Conservation (phyloP, 2,113 vertebrate species). For the Camelus dromedarius region DNA sequence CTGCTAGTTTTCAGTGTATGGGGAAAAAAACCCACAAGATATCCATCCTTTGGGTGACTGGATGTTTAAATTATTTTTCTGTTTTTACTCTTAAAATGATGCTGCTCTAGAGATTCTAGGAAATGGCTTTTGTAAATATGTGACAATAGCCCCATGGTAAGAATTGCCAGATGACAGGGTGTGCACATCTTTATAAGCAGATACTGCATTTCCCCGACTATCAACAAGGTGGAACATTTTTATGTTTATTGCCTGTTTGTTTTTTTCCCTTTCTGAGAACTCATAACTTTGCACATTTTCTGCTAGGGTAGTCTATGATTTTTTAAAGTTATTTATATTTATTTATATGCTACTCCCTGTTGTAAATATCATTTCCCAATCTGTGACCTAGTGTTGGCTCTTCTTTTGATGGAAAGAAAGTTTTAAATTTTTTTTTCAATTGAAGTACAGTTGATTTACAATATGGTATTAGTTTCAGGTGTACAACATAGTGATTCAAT, state of each 20-base stretch:
- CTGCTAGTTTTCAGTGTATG: not conserved
- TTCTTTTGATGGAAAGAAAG: not conserved
- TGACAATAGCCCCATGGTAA: not conserved
- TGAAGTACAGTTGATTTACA: not conserved
- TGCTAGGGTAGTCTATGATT: not conserved
- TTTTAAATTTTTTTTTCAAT: not conserved
- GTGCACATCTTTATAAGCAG: not conserved
- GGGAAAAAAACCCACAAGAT: not conserved
- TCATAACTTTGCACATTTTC: not conserved
- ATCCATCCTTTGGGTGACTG: not conserved
- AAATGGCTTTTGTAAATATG: not conserved
- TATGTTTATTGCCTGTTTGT: not conserved
- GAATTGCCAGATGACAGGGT: not conserved
- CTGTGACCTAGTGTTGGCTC: not conserved
- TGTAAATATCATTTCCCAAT: not conserved
- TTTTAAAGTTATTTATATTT: not conserved
- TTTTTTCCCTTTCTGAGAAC: not conserved
- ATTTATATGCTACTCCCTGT: not conserved
- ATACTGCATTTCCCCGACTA: not conserved
- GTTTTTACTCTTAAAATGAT: not conserved
- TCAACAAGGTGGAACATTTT: not conserved
- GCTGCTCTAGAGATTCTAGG: not conserved
- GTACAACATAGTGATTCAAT: not conserved
- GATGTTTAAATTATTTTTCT: not conserved
- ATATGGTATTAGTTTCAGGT: not conserved